Conservation (phyloP, 92 coral and sea anemone species). For the Porites cylindrica region DNA sequence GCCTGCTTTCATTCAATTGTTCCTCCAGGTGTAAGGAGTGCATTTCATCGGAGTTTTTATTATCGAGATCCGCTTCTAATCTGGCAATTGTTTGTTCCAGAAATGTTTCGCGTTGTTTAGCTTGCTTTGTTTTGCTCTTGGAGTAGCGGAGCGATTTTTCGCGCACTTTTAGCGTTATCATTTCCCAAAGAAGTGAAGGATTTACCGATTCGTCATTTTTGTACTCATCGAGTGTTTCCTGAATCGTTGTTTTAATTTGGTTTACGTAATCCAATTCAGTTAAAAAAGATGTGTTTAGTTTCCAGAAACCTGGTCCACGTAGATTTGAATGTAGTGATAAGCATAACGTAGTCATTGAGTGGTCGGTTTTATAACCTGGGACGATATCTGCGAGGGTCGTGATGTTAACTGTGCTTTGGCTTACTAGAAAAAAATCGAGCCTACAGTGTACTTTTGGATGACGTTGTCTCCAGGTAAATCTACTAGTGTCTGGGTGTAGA, state of each 20-base stretch:
- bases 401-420: background rate
- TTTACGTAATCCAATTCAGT: background rate
- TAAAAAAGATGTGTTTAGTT: constrained; percentile 4
- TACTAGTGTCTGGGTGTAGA: constrained; percentile 11
- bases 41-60: too few relatives aligned
- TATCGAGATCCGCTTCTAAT: too few relatives aligned
- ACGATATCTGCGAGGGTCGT: background rate
- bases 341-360: background rate
- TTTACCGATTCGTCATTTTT: background rate
- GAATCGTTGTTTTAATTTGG: background rate
- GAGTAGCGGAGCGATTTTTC: too few relatives aligned
- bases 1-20: too few relatives aligned
- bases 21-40: too few relatives aligned
- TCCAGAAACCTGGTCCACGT: background rate
- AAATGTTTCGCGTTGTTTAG: too few relatives aligned
- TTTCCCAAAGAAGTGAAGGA: background rate
- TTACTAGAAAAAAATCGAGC: background rate
- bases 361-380: constrained; percentile 13
- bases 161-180: background rate
- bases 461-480: too few relatives aligned
- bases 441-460: constrained; percentile 1
- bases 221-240: too few relatives aligned
- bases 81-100: too few relatives aligned
- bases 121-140: too few relatives aligned
- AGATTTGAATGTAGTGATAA: constrained; percentile 1